Conservation (phyloP, 2,797 vertebrate species). For the Crocidura indochinensis region DNA sequence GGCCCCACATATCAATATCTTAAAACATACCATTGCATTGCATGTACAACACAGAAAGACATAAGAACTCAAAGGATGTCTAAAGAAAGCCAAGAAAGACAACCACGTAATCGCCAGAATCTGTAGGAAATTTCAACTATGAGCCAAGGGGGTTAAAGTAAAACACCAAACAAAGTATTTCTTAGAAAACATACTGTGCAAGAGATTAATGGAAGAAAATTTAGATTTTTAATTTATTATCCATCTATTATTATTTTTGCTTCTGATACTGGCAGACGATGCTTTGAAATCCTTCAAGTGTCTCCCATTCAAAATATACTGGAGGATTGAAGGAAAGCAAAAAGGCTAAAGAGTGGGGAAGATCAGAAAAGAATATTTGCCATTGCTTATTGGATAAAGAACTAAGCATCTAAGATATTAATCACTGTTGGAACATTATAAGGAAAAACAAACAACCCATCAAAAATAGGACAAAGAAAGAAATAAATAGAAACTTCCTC, state of each 20-base stretch:
- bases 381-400: too few relatives aligned
- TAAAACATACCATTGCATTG: neutral
- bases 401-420: too few relatives aligned
- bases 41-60: neutral
- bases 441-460: too few relatives aligned
- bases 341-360: neutral
- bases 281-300: neutral
- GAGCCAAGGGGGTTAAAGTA: neutral
- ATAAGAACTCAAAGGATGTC: neutral
- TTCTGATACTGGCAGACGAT: slow-evolving; percentile 4
- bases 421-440: too few relatives aligned
- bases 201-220: neutral
- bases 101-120: neutral
- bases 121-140: slow-evolving; percentile 30
- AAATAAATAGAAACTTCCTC: too few relatives aligned
- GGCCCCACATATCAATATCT: neutral
- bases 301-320: slow-evolving; percentile 27
- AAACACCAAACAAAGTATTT: neutral
- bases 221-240: neutral
- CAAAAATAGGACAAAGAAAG: too few relatives aligned
- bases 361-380: too few relatives aligned
- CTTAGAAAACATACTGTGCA: neutral
- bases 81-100: neutral
- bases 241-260: neutral
- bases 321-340: slow-evolving; percentile 37